Evolutionary conservation across 2,888 invertebrate species (phyloP).

Genomic region (Escarpia spicata): DNA sequence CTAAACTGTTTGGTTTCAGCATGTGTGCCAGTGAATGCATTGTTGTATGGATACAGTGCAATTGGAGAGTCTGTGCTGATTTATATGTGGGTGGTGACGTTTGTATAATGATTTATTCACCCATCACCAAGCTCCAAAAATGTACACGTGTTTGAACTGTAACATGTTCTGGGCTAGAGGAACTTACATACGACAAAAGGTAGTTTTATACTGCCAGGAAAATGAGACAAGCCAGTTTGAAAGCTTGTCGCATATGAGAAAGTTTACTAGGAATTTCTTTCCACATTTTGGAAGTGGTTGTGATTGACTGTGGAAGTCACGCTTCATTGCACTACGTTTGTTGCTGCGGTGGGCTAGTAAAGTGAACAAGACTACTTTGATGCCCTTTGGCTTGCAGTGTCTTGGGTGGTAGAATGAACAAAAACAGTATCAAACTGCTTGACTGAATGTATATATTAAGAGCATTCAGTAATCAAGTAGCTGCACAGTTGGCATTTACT

Average conservation of each 20-base stretch:
- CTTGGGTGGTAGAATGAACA: background rate
- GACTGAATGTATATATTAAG: background rate
- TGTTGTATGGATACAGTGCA: background rate
- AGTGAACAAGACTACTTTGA: background rate
- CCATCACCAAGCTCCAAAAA: background rate
- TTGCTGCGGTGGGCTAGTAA: background rate
- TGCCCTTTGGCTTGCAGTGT: background rate
- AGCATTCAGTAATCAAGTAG: background rate
- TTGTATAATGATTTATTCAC: background rate
- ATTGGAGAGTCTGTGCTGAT: background rate
- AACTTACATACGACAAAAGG: background rate
- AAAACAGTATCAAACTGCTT: background rate
- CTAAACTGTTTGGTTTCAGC: background rate
- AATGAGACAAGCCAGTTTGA: background rate
- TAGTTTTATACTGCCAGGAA: background rate
- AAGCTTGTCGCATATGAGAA: background rate
- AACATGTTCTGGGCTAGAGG: no score
- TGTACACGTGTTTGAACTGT: background rate
- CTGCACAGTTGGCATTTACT: background rate
- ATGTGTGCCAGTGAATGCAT: background rate
- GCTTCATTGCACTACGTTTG: background rate
- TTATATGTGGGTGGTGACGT: background rate
- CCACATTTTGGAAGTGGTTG: background rate
- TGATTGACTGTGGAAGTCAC: background rate
- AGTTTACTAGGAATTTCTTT: background rate